Evolutionary conservation across 2,113 vertebrate genomes (phyloP), one percentile per base, ranked within the genome.

Genomic region (Archilochus colubris): DNA sequence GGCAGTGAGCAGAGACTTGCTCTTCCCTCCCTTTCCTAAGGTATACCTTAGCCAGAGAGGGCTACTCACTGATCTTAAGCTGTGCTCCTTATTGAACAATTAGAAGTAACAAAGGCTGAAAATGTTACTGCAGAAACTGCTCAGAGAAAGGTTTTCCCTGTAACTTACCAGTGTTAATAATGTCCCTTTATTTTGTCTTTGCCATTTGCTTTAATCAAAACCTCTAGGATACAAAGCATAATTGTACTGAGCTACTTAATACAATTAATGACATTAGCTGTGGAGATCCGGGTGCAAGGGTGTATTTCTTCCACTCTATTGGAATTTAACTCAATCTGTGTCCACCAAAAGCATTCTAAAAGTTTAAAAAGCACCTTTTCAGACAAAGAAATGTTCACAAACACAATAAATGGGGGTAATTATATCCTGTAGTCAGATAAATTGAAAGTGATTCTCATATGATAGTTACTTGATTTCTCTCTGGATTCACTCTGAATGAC

Each of bases 401-500:
- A 95, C 82, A 95, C 79, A 87, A 75, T 91, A 96, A 96, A 95
- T 72, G 36, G 78, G 94, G 86, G 91, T 88, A 94, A 94, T 94
- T 97, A 87, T 88, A 87, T 78, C 64, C 72, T 92, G 62, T 54
- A 91, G 85, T 97, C 93, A 94, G 93, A 82, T 93, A 93, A 96
- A 94, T 89, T 74, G 84, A 33, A 27, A 58, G 87, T 94, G 91
- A 97, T 97, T 96, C 96, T 96, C 84, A 28, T 88, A 78, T 81
- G 90, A 96, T 86, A 93, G 87, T 94, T 94, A 83, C 74, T 97
- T 93, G 89, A 95, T 74, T 94, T 94, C 89, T 93, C 77, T 70
- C 75, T 91, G 55, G 72, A 68, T 97, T 89, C 93, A 67, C 89
- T 96, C 82, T 86, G 95, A 95, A 91, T 95, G 96, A 93, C 94